These are phyloP conservation scores for Hirtodrosophila alboralis DNA, from an alignment of 2,888 invertebrate genomes.

Conservation along the genomic window DNA sequence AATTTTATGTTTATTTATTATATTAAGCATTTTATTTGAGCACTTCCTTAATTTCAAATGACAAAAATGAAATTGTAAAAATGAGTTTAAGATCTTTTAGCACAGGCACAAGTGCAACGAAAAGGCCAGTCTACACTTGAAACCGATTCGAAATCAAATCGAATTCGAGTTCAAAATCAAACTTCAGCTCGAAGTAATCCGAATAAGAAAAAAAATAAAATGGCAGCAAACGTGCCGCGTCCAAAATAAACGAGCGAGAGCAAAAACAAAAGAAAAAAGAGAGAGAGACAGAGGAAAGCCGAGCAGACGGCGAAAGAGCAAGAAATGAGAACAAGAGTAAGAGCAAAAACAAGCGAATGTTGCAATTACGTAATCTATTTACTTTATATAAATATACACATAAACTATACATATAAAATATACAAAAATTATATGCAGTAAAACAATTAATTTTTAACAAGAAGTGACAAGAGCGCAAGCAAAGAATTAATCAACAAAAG, in stretches of 20 bases:
- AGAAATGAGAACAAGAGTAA: slow-evolving; percentile 1
- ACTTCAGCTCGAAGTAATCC: slow-evolving; percentile 19
- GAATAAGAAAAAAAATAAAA: slow-evolving; percentile 19
- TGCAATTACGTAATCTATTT: slow-evolving; percentile 80
- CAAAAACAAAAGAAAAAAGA: not conserved
- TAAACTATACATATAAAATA: slow-evolving; percentile 62
- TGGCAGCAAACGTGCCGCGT: slow-evolving; percentile 19
- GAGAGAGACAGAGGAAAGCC: not conserved
- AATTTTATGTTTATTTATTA: slow-evolving; percentile 14
- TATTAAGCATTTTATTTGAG: slow-evolving; percentile 32
- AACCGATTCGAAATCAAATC: slow-evolving; percentile 5
- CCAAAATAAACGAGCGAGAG: slow-evolving; percentile 29
- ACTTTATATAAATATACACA: slow-evolving; percentile 70
- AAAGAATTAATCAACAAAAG: slow-evolving; percentile 4
- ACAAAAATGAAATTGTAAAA: slow-evolving; percentile 53
- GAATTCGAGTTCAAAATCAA: slow-evolving; percentile 13
- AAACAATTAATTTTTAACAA: slow-evolving; percentile 59
- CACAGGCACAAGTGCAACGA: slow-evolving; percentile 18
- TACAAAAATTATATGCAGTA: slow-evolving; percentile 56
- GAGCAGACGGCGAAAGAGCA: not conserved
- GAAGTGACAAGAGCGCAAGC: slow-evolving; percentile 3
- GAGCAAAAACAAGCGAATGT: slow-evolving; percentile 49
- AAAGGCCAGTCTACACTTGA: slow-evolving; percentile 25
- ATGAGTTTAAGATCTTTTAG: too few species aligned
- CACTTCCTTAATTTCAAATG: slow-evolving; percentile 62